Evolutionary conservation across 2,797 vertebrate genomes (phyloP).

Genomic region (Cynodonichthys magdalenae): DNA sequence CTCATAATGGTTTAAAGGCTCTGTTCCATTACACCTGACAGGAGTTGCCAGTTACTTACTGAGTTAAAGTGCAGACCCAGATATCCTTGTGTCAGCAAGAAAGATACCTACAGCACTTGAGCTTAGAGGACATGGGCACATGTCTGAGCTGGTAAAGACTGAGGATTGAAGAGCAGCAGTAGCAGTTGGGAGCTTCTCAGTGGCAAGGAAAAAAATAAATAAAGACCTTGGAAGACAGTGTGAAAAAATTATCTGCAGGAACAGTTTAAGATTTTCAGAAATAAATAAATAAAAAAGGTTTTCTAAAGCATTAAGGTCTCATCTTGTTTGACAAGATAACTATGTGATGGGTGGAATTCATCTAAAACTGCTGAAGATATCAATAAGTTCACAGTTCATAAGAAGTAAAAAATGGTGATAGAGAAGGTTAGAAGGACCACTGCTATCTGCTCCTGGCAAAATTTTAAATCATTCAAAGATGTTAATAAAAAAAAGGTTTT

Average conservation of each 20-base stretch:
- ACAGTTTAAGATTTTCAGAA: constrained; percentile 7
- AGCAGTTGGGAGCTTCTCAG: constrained; percentile 11
- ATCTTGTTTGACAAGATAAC: neutral
- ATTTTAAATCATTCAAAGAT: too few species aligned
- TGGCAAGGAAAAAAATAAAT: neutral
- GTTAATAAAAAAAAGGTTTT: too few species aligned
- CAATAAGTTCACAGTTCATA: neutral
- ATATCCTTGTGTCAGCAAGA: constrained; percentile 44
- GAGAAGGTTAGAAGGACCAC: too few species aligned
- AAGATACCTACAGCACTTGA: constrained; percentile 36
- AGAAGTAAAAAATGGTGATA: too few species aligned
- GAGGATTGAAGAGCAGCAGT: constrained; percentile 32
- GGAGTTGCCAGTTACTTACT: constrained; percentile 53
- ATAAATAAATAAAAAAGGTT: neutral
- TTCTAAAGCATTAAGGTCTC: neutral
- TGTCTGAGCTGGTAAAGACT: constrained; percentile 25
- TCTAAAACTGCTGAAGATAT: neutral
- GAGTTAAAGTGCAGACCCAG: constrained; percentile 24
- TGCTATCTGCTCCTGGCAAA: too few species aligned
- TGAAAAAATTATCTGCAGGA: constrained; percentile 7
- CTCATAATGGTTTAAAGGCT: constrained; percentile 40
- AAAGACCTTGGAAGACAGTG: neutral
- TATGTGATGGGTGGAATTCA: neutral
- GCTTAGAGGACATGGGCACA: constrained; percentile 30
- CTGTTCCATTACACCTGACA: constrained; percentile 50